These are phyloP conservation scores for Palloptera scutellata DNA, from an alignment of 2,888 invertebrate genomes.

Conservation along the genomic window DNA sequence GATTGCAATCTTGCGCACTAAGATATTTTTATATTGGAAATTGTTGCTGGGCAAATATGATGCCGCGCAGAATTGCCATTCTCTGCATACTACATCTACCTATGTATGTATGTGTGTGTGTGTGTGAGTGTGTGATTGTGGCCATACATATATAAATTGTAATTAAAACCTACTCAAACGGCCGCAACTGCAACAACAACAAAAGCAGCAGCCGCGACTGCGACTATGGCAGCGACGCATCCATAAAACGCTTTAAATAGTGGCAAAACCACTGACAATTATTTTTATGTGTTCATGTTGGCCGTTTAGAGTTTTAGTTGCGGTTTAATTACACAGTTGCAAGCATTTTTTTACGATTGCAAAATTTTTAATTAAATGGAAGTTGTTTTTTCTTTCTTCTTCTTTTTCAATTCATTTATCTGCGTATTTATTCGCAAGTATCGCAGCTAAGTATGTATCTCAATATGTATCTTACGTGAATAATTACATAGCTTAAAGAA, in stretches of 20 bases:
- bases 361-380: conserved; percentile 43
- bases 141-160: no score
- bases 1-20: conserved; percentile 19
- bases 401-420: neutral
- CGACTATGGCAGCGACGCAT: conserved; percentile 16
- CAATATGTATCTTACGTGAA: no score
- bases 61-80: neutral
- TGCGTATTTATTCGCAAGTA: no score
- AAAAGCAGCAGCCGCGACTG: no score
- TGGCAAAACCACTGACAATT: conserved; percentile 44
- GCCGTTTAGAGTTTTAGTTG: conserved; percentile 24
- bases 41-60: conserved; percentile 1
- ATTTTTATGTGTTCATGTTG: conserved; percentile 38
- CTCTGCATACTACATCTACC: neutral
- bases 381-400: conserved; percentile 28
- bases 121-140: no score
- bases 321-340: conserved; percentile 43
- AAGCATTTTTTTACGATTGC: conserved; percentile 42
- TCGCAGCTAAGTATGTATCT: no score
- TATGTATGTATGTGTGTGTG: no score
- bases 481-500: conserved; percentile 24
- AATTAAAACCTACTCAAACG: no score
- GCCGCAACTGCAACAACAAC: no score
- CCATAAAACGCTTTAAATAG: conserved; percentile 43
- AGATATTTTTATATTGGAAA: neutral